Evolutionary conservation across 1,140 invertebrate genomes (phyloP), one percentile per base, ranked within the genome.

Genomic region (Hypothenemus hampei): DNA sequence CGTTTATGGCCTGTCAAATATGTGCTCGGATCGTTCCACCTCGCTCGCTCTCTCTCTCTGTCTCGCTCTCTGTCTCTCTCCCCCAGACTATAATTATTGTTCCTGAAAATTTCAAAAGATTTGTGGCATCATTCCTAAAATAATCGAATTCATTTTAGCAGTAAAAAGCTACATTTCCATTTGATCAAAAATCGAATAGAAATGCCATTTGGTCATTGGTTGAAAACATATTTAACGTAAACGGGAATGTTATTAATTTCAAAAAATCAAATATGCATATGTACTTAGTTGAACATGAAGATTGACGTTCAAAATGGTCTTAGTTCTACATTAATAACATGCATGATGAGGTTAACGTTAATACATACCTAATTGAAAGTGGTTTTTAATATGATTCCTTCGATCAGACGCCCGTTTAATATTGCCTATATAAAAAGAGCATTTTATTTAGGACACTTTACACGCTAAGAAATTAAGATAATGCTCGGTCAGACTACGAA

Each of bases 1-100:
- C 64, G 59, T 65, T 65, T 64, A 64, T 65, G 62, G 51, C 57
- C 60, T 64, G 64, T 64, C 60, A 65, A 64, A 61, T 60, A 48
- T 43, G 40, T 56, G 26, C 47, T 56, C 13, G 43, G 47, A 47
- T 50, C 40, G 41, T n/a, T n/a, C n/a, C n/a, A n/a, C n/a, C n/a
- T n/a, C n/a, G n/a, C n/a, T n/a, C n/a, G n/a, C n/a, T n/a, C n/a
- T n/a, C n/a, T n/a, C n/a, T n/a, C n/a, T n/a, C n/a, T n/a, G n/a
- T n/a, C n/a, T n/a, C n/a, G n/a, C n/a, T n/a, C n/a, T n/a, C n/a
- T n/a, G n/a, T n/a, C n/a, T n/a, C 48, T 40, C 52, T 54, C 60
- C 59, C 49, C 61, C 51, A 61, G 63, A 58, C 62, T 59, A 60
- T 65, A 65, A 65, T 65, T 65, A 65, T 56, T 46, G 51, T 53